phyloP scores from a whole-genome alignment of 2,888 invertebrate genomes.

The Amblyteles armatorius region DNA sequence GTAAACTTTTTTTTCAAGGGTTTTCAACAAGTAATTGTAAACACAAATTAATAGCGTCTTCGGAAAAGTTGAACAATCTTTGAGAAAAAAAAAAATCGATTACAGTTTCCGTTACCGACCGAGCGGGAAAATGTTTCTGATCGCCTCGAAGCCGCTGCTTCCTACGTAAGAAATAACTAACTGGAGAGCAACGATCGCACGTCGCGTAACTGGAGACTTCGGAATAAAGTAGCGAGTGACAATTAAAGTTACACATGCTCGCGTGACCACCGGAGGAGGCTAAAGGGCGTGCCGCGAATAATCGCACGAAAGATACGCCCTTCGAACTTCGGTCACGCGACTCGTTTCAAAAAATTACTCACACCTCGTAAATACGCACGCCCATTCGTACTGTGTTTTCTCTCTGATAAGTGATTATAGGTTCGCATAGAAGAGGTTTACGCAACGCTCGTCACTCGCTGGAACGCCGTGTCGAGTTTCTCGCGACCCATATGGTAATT shows the following conservation, averaged over 20 bases:
- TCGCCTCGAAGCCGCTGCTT: neutral
- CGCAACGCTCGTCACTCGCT: neutral
- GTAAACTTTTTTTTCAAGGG: no score
- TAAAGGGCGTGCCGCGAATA: neutral
- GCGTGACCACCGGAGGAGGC: neutral
- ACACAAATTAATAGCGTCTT: no score
- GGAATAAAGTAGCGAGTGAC: neutral
- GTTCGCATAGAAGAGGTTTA: neutral
- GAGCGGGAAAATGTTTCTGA: neutral
- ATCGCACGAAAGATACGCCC: constrained; percentile 2
- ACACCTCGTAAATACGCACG: neutral
- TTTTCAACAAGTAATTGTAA: no score
- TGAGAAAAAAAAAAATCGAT: neutral
- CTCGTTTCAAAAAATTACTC: neutral
- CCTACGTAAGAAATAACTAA: neutral
- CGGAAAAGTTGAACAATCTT: no score
- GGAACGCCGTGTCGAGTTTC: neutral
- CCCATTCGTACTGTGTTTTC: neutral
- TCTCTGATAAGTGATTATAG: neutral
- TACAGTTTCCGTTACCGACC: neutral
- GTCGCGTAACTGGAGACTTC: neutral
- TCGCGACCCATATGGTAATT: neutral
- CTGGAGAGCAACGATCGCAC: neutral
- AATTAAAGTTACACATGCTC: neutral
- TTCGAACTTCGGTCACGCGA: constrained; percentile 4